Percentiles rank a stretch among this genome's conserved stretches.
Conservation (phyloP, 1,140 invertebrate species). For the Artemia franciscana region DNA sequence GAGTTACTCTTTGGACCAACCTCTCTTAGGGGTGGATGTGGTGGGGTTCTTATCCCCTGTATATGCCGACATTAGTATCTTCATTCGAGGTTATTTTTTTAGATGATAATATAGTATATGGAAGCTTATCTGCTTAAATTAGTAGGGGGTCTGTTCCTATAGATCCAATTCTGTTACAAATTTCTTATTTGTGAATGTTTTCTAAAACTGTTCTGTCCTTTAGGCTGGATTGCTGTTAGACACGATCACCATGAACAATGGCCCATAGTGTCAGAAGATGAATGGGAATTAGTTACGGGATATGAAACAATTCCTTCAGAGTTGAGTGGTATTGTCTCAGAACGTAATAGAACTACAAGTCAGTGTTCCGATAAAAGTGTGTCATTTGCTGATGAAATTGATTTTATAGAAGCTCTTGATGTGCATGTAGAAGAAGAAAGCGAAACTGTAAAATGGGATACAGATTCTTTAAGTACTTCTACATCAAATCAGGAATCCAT, state of each 20-base stretch:
- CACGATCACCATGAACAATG: slow-evolving; percentile 6
- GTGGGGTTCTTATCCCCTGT: too few relatives aligned
- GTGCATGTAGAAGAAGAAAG: not conserved
- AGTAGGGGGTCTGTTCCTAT: too few relatives aligned
- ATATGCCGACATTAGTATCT: too few relatives aligned
- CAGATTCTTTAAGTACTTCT: not conserved
- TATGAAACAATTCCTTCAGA: not conserved
- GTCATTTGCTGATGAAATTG: slow-evolving; percentile 4
- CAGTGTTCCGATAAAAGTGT: slow-evolving; percentile 9
- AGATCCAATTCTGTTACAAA: too few relatives aligned
- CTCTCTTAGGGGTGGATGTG: too few relatives aligned
- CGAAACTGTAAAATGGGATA: not conserved
- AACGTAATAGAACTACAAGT: slow-evolving; percentile 5
- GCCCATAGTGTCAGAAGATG: slow-evolving; percentile 6
- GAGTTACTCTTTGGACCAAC: too few relatives aligned
- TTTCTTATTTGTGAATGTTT: too few relatives aligned
- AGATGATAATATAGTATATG: too few relatives aligned
- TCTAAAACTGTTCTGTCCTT: too few relatives aligned
- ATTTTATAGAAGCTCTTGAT: not conserved
- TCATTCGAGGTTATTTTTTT: too few relatives aligned
- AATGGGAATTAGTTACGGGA: slow-evolving; percentile 1
- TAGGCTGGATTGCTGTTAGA: slow-evolving; percentile 7
- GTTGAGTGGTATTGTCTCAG: not conserved
- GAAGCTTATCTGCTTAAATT: too few relatives aligned
- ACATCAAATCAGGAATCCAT: not conserved